A percentile compares a stretch with the other conserved stretches of the same genome.
Conservation (phyloP, 2,888 invertebrate genomes). For the Lissonota sp. region DNA sequence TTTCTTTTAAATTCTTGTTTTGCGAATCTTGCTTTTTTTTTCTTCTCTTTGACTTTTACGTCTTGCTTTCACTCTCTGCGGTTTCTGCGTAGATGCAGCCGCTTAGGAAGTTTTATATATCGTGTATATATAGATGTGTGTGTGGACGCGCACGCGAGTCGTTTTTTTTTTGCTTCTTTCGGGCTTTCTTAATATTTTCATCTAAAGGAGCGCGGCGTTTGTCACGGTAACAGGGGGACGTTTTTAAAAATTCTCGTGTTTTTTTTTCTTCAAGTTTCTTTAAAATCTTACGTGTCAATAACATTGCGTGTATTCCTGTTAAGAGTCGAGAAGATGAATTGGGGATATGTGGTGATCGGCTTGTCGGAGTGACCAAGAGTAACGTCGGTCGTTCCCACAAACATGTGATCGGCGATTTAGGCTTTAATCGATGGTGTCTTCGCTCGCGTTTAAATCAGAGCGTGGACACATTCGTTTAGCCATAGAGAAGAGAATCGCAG, state of each 20-base stretch:
- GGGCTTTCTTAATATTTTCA: slow-evolving; percentile 39
- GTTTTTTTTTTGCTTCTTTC: slow-evolving; percentile 32
- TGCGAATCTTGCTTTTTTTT: slow-evolving; percentile 45
- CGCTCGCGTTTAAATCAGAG: slow-evolving; percentile 54
- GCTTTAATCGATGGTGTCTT: slow-evolving; percentile 58
- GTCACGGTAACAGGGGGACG: slow-evolving; percentile 41
- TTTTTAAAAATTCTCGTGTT: slow-evolving; percentile 15
- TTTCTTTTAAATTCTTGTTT: slow-evolving; percentile 51
- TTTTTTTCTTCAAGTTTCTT: slow-evolving; percentile 42
- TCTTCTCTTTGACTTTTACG: slow-evolving; percentile 9
- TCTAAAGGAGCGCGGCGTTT: slow-evolving; percentile 58
- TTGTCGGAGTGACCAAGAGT: slow-evolving; percentile 84
- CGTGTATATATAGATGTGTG: slow-evolving; percentile 28
- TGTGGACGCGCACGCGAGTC: slow-evolving; percentile 42
- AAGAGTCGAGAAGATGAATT: slow-evolving; percentile 48
- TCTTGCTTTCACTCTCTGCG: slow-evolving; percentile 21
- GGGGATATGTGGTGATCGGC: slow-evolving; percentile 78
- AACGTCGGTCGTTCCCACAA: slow-evolving; percentile 83
- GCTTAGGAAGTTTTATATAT: slow-evolving; percentile 60
- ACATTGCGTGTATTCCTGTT: slow-evolving; percentile 37
- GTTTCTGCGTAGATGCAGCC: slow-evolving; percentile 31
- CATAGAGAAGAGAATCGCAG: slow-evolving; percentile 72
- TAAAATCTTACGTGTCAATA: neutral
- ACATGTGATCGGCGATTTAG: slow-evolving; percentile 74
- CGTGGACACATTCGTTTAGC: slow-evolving; percentile 61